A percentile compares a stretch with the other conserved stretches of the same genome.
Conservation (phyloP, 35 echinoderm and acorn worm species). For the Amphiura filiformis region DNA sequence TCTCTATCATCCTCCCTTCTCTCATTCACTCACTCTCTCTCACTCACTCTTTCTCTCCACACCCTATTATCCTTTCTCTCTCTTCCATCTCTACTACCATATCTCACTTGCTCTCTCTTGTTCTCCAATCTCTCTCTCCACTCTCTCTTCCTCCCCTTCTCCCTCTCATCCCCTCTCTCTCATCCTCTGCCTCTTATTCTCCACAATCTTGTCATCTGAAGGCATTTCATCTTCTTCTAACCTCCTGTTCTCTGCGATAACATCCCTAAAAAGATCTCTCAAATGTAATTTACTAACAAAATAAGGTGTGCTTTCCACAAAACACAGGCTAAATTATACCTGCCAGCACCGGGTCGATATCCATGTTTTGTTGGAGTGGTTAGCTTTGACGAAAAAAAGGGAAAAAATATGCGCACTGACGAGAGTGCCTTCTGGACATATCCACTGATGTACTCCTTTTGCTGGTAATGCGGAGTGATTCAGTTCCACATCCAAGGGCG, state of each 20-base stretch:
- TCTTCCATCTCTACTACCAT: too few species aligned
- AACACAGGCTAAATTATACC: conserved; percentile 1
- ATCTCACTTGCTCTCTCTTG: too few species aligned
- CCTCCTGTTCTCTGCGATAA: not conserved
- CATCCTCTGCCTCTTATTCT: too few species aligned
- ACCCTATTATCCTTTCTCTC: too few species aligned
- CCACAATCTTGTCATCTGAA: not conserved
- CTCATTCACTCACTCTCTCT: too few species aligned
- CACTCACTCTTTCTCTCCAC: too few species aligned
- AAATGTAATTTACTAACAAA: conserved; percentile 4
- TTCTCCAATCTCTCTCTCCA: too few species aligned
- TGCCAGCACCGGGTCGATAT: not conserved
- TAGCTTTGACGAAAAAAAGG: not conserved
- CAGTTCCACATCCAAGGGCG: not conserved
- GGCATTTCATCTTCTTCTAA: not conserved
- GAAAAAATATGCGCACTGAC: not conserved
- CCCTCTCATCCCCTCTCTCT: too few species aligned
- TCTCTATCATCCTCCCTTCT: too few species aligned
- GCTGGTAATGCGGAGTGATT: conserved; percentile 1
- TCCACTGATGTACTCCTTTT: not conserved
- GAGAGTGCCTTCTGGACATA: not conserved
- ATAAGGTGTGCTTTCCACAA: conserved; percentile 3
- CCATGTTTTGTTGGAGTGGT: not conserved
- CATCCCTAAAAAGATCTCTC: not conserved
- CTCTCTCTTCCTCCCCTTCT: too few species aligned